Evolutionary conservation across 2,113 vertebrate species (phyloP), one percentile per base, ranked within the genome.

Genomic region (Lichenostomus cassidix): DNA sequence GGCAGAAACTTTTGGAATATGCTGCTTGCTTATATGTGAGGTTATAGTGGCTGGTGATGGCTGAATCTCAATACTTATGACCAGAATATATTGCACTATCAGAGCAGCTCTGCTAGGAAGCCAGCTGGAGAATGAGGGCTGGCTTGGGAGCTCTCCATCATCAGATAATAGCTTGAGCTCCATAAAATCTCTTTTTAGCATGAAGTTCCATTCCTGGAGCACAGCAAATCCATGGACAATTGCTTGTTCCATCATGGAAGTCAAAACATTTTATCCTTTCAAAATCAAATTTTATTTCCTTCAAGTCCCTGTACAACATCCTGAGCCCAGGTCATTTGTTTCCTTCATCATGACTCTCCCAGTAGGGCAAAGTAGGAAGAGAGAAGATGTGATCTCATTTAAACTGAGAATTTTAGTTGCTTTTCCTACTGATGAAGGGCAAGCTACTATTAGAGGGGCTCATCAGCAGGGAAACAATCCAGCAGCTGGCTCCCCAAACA

Each of bases 201-300:
- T 86, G 94, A 97, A 90, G 96, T 85, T 89, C 94, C 87, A 87
- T 93, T 95, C 87, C 88, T 96, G 58, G 88, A 97, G 69, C 88
- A 91, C n/a, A 71, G 96, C 90, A 93, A 94, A 96, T 96, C 92
- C 83, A 94, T 94, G 94, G 93, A 81, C 91, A 91, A 86, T 95
- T 94, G 80, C 92, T 95, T 92, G 83, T 95, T 96, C 92, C 83
- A 93, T 92, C 92, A 91, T 89, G 86, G 93, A 94, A 97, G 88
- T 94, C 86, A 96, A 96, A 96, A 97, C 80, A 90, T 94, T 95
- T 96, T 91, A 95, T 91, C 94, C 86, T 93, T 93, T 90, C 74
- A 85, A 93, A 97, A 97, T 92, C 52, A 93, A 76, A 74, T 69
- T 90, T 76, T 87, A 93, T 95, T 96, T 84, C 86, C 74, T 95